Percentiles rank a stretch among this genome's conserved stretches.
These are phyloP conservation scores for Rhyacichthys aspro DNA, from an alignment of 2,797 vertebrate genomes.

Conservation along the genomic window DNA sequence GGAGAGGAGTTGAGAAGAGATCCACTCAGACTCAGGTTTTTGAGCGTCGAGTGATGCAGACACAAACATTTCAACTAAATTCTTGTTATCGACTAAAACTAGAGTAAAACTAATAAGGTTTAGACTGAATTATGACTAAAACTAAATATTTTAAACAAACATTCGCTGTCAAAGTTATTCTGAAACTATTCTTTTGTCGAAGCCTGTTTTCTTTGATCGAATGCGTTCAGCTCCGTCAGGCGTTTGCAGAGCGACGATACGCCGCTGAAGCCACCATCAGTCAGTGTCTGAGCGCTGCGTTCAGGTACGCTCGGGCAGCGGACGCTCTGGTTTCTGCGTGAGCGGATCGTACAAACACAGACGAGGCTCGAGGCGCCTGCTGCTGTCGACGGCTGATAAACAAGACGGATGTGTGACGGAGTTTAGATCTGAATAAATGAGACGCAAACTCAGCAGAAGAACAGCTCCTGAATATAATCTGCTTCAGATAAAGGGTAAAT, in stretches of 20 bases:
- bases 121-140: too few species aligned
- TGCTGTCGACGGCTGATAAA: constrained; percentile 54
- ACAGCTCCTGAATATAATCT: constrained; percentile 17
- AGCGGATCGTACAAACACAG: constrained; percentile 37
- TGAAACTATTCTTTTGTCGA: background rate
- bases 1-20: too few species aligned
- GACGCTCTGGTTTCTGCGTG: constrained; percentile 43
- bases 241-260: background rate
- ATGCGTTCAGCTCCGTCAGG: too few species aligned
- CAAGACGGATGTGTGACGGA: constrained; percentile 32
- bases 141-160: too few species aligned
- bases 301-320: constrained; percentile 54
- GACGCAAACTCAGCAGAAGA: too few species aligned
- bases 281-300: constrained; percentile 1
- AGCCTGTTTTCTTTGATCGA: background rate
- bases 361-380: constrained; percentile 12
- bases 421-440: constrained; percentile 44
- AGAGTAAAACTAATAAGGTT: too few species aligned
- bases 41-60: too few species aligned
- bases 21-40: too few species aligned
- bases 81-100: too few species aligned
- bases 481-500: too few species aligned
- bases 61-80: too few species aligned
- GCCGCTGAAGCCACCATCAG: background rate
- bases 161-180: too few species aligned